Evolutionary conservation across 2,888 invertebrate genomes (phyloP).

Genomic region (Cataglyphis albicans): DNA sequence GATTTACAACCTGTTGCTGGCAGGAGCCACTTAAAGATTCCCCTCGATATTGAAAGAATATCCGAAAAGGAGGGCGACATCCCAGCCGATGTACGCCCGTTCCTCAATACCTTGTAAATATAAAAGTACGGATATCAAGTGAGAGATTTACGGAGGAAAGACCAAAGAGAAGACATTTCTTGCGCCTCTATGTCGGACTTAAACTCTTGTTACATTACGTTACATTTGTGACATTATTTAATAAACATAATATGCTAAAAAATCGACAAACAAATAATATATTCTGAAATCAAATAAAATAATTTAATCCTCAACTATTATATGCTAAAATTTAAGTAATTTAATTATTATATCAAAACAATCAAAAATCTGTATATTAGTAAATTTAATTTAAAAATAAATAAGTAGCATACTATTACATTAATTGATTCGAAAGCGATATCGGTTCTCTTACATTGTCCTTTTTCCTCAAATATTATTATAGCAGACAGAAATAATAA

Average conservation of each 20-base stretch:
- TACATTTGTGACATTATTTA: no score
- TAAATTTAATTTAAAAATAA: slow-evolving; percentile 9
- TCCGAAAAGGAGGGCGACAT: slow-evolving; percentile 81
- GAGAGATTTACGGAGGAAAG: slow-evolving; percentile 67
- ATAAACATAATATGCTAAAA: not conserved
- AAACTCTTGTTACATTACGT: not conserved
- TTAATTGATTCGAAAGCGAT: not conserved
- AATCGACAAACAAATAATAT: not conserved
- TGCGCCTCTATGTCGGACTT: not conserved
- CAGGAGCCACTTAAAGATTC: slow-evolving; percentile 85
- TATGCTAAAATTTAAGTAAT: not conserved
- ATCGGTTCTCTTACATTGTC: not conserved
- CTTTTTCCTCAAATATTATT: not conserved
- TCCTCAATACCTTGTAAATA: slow-evolving; percentile 82
- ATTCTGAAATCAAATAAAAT: not conserved
- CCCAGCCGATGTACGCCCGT: slow-evolving; percentile 69
- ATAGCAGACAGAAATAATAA: not conserved
- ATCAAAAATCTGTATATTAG: not conserved
- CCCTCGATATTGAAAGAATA: slow-evolving; percentile 86
- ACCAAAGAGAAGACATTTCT: not conserved
- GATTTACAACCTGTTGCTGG: slow-evolving; percentile 86
- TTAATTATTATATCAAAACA: not conserved
- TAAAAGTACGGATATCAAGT: slow-evolving; percentile 83
- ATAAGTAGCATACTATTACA: not conserved
- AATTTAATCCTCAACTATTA: not conserved